Conservation (phyloP, 1,140 invertebrate species). For the Drosophila repleta region DNA sequence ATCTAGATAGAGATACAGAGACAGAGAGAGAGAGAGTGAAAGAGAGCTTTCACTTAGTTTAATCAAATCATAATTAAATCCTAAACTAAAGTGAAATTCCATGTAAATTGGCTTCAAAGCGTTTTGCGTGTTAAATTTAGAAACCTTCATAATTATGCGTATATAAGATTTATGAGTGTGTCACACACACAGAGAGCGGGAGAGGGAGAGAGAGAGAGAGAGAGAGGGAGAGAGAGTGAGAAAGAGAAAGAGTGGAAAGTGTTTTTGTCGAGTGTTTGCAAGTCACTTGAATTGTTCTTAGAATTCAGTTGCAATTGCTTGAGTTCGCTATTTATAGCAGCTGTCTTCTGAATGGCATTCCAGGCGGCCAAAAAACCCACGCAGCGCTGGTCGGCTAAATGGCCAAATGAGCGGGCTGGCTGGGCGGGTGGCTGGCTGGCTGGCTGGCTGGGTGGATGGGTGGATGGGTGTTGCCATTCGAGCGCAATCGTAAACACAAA, state of each 20-base stretch:
- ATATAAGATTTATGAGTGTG: not conserved
- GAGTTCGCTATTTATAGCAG: conserved; percentile 67
- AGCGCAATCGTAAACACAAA: conserved; percentile 68
- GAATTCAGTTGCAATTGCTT: conserved; percentile 63
- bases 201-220: too few relatives aligned
- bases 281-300: conserved; percentile 46
- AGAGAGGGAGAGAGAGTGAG: too few relatives aligned
- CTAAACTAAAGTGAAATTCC: not conserved
- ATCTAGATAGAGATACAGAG: not conserved
- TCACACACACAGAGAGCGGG: not conserved
- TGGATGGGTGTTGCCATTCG: conserved; percentile 20
- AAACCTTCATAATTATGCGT: conserved; percentile 13
- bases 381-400: conserved; percentile 3
- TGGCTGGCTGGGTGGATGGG: not conserved
- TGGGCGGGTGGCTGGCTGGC: not conserved
- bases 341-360: conserved; percentile 74
- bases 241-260: too few relatives aligned
- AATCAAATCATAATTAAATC: conserved; percentile 15
- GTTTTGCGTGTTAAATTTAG: conserved; percentile 10
- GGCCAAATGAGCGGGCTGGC: not conserved
- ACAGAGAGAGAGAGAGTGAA: not conserved
- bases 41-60: not conserved
- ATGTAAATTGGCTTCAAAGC: conserved; percentile 21
- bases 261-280: conserved; percentile 21
- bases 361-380: conserved; percentile 33